Conservation (phyloP, 2,797 vertebrate species). For the Cheirogaleus major region DNA sequence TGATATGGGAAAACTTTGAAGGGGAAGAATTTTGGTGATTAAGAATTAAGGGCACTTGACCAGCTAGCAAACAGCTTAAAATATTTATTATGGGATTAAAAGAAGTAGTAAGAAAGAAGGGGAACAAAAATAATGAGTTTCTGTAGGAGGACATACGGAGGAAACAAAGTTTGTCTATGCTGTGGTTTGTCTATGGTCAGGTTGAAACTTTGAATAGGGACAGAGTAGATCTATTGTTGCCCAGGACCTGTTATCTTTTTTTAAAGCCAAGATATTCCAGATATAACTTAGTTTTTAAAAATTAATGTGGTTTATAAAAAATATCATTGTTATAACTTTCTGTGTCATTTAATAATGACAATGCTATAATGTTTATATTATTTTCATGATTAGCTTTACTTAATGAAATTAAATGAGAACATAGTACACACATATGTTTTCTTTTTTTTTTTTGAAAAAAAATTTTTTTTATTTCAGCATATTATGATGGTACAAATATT, state of each 20-base stretch:
- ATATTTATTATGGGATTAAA: not conserved
- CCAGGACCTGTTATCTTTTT: not conserved
- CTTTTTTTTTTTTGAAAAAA: no score
- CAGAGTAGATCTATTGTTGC: not conserved
- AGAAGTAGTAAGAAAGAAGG: not conserved
- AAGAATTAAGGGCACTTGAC: not conserved
- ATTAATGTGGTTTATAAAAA: not conserved
- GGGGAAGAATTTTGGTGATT: not conserved
- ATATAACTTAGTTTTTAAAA: not conserved
- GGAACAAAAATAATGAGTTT: not conserved
- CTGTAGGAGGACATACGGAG: not conserved
- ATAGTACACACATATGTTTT: not conserved
- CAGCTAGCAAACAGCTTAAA: not conserved
- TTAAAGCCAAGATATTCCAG: constrained; percentile 4
- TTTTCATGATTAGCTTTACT: not conserved
- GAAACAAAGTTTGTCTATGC: not conserved
- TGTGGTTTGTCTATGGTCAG: not conserved
- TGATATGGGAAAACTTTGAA: not conserved
- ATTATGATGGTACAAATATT: no score
- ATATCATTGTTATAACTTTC: not conserved
- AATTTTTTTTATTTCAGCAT: no score
- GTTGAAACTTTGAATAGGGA: not conserved
- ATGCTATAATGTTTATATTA: not conserved
- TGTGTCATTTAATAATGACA: not conserved
- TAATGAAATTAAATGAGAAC: constrained; percentile 39